phyloP scores from a whole-genome alignment of 2,888 invertebrate species.

The Aromia moschata region DNA sequence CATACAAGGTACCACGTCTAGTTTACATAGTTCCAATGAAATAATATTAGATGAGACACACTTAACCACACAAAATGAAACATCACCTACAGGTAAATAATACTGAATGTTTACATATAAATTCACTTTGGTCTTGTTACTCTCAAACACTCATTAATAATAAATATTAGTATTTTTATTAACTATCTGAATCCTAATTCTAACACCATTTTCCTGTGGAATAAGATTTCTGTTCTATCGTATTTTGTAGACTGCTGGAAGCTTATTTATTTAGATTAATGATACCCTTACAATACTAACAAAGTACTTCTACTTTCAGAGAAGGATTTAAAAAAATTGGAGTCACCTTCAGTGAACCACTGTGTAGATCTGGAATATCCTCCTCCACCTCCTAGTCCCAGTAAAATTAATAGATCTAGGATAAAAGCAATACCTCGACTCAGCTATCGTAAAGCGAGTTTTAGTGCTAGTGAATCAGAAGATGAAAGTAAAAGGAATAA shows the following conservation, averaged over 20 bases:
- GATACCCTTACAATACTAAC: too few relatives aligned
- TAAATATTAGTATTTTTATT: too few relatives aligned
- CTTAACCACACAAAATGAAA: conserved; percentile 8
- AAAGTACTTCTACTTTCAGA: conserved; percentile 40
- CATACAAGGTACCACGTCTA: too few relatives aligned
- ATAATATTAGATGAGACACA: conserved; percentile 27
- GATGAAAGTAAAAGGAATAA: conserved; percentile 66
- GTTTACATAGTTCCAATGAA: neutral
- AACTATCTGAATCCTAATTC: too few relatives aligned
- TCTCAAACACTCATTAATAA: too few relatives aligned
- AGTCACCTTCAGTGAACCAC: conserved; percentile 12
- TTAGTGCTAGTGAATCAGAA: conserved; percentile 75
- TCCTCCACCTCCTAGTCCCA: conserved; percentile 66
- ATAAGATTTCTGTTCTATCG: too few relatives aligned
- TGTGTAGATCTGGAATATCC: conserved; percentile 50
- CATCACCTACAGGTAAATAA: neutral
- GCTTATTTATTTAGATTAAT: too few relatives aligned
- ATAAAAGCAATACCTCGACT: conserved; percentile 76
- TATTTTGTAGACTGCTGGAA: too few relatives aligned
- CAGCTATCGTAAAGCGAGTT: conserved; percentile 69
- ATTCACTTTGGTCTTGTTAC: too few relatives aligned
- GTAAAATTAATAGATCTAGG: conserved; percentile 71
- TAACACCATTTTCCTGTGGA: too few relatives aligned
- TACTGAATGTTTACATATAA: too few relatives aligned
- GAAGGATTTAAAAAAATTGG: conserved; percentile 25